Base-by-base conservation (phyloP, 2,797 vertebrate genomes). In the Eidolon dupreanum region DNA sequence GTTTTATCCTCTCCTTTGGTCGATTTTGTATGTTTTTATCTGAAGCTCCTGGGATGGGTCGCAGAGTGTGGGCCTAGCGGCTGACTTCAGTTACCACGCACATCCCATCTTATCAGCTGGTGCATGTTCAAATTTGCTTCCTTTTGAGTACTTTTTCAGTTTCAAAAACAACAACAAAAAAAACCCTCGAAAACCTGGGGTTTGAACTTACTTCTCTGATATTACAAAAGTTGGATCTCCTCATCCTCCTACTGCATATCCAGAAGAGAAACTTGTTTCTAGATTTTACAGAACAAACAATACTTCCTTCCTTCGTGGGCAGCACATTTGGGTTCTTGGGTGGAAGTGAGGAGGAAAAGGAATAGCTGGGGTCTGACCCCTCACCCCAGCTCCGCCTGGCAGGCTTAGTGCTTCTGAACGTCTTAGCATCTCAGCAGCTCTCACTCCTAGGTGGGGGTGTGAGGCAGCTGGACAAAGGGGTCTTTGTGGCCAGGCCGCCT, bases 381-480 rank as follows among this genome's bases (percentile, higher is more conserved):
- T 61, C 26, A 90, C 7, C 88, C 55, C 36, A 51, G 12, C 49
- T 57, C 93, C 36, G 83, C 85, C 96, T 88, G 84, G 95, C 95
- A 95, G 90, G 81, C 96, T 96, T 82, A 96, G 66, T n/a, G 68
- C 90, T 86, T 94, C 73, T 96, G 81, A 93, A 94, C 61, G 38
- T 97, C 97, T 97, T 96, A 96, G 82, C 88, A 82, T 88, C 94
- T 95, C 46, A 0, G 90, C 78, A 4, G 41, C 46, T 82, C 84
- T 79, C 85, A 73, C 95, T 97, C 93, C 93, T 96, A 86, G 74
- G 95, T 78, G 71, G 92, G 89, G 88, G 95, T 91, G 82, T 73
- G 75, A 93, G 86, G 96, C 83, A 33, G 65, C 81, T 90, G 89
- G 96, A 98, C 98, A 98, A 98, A 98, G 95, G 96, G 97, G 93